These are phyloP conservation scores for Agriotes lineatus DNA, from an alignment of 2,888 invertebrate genomes.

Conservation along the genomic window DNA sequence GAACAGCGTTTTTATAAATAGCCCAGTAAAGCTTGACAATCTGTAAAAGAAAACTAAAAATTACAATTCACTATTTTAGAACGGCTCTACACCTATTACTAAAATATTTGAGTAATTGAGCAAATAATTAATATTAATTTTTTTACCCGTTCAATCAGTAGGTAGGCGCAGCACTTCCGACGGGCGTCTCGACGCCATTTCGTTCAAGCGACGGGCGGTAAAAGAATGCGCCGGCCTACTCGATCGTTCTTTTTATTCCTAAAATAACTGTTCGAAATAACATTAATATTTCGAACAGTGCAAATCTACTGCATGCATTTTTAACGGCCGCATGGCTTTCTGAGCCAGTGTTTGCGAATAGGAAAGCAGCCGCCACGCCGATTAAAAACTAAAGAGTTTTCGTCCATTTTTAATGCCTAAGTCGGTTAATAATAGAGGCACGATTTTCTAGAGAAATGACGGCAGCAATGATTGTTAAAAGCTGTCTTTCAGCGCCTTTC, in stretches of 20 bases:
- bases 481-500: conserved; percentile 18
- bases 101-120: not conserved
- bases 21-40: too few species aligned
- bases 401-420: too few species aligned
- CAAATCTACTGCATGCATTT: too few species aligned
- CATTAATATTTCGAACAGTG: too few species aligned
- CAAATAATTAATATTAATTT: not conserved
- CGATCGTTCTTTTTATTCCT: not conserved
- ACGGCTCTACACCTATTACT: not conserved
- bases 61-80: not conserved
- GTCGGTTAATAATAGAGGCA: too few species aligned
- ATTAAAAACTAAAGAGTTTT: too few species aligned
- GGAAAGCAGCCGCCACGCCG: too few species aligned
- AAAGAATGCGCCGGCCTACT: not conserved
- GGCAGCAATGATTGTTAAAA: conserved; percentile 10
- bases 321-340: too few species aligned
- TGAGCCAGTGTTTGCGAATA: too few species aligned
- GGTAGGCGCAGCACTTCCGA: conserved; percentile 15
- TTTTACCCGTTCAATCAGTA: not conserved
- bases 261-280: too few species aligned
- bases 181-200: conserved; percentile 39
- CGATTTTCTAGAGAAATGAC: conserved; percentile 3
- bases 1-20: too few species aligned
- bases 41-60: not conserved
- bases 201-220: conserved; percentile 30